Evolutionary conservation across 2,797 vertebrate species (phyloP).

Genomic region (Pangasius krempfi): DNA sequence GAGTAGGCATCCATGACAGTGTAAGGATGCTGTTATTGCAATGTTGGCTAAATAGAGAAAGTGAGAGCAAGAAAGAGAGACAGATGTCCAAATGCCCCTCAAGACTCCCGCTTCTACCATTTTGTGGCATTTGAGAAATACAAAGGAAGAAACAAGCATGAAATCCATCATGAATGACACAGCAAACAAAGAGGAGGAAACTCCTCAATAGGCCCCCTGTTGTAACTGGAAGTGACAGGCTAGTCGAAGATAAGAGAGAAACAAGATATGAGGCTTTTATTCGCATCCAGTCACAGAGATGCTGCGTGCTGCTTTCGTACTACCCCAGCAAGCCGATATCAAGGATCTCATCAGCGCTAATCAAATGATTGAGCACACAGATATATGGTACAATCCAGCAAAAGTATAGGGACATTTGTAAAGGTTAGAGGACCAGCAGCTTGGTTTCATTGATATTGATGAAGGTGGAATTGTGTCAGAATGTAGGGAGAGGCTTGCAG

Average conservation of each 20-base stretch:
- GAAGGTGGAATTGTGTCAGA: constrained; percentile 54
- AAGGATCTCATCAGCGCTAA: constrained; percentile 56
- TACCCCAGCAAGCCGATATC: constrained; percentile 49
- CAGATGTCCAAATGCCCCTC: constrained; percentile 23
- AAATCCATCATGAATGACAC: constrained; percentile 42
- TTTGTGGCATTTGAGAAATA: constrained; percentile 51
- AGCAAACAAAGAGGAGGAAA: constrained; percentile 51
- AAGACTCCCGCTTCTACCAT: constrained; percentile 5
- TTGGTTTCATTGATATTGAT: constrained; percentile 60
- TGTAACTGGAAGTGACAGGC: constrained; percentile 54
- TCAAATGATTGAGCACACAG: constrained; percentile 56
- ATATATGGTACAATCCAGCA: constrained; percentile 26
- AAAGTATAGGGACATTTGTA: constrained; percentile 56
- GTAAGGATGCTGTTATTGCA: not conserved
- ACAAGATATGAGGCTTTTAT: constrained; percentile 56
- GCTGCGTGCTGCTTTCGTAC: constrained; percentile 32
- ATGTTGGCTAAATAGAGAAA: constrained; percentile 24
- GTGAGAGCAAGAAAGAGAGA: not conserved
- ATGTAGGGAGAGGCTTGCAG: constrained; percentile 40
- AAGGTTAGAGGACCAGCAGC: constrained; percentile 53
- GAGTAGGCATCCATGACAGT: not conserved
- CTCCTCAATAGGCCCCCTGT: constrained; percentile 43
- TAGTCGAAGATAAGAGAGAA: constrained; percentile 54
- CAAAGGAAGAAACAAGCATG: constrained; percentile 44
- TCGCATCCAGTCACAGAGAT: constrained; percentile 41